These are phyloP conservation scores for Ormyrus rosae DNA, from an alignment of 2,888 invertebrate genomes.

Conservation along the genomic window DNA sequence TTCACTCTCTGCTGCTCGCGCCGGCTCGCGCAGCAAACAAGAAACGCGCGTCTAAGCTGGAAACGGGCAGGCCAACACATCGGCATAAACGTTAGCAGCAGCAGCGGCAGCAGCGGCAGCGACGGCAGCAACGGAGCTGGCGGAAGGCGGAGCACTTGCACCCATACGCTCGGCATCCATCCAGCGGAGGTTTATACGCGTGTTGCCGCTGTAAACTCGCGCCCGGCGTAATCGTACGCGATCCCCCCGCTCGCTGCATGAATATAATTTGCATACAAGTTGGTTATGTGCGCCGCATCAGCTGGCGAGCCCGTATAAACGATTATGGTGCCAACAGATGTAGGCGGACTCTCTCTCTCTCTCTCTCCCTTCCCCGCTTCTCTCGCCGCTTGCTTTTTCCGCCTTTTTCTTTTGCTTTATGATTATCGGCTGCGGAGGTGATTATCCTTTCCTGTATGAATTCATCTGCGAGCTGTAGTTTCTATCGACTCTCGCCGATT, in stretches of 20 bases:
- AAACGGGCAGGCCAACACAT: background rate
- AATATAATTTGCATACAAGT: slow-evolving; percentile 76
- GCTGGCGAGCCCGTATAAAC: slow-evolving; percentile 75
- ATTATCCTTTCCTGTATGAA: background rate
- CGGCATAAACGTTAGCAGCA: slow-evolving; percentile 31
- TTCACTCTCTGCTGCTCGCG: too few species aligned
- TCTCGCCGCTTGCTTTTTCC: too few species aligned
- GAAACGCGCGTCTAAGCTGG: too few species aligned
- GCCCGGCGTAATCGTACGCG: slow-evolving; percentile 60
- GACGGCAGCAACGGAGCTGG: background rate
- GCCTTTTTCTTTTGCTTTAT: too few species aligned
- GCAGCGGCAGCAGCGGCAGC: background rate
- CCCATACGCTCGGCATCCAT: slow-evolving; percentile 67
- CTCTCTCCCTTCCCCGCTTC: background rate
- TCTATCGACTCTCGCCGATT: too few species aligned
- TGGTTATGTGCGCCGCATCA: slow-evolving; percentile 71
- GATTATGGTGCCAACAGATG: slow-evolving; percentile 76
- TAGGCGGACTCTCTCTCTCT: slow-evolving; percentile 66
- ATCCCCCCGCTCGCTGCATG: slow-evolving; percentile 69
- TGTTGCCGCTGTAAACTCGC: slow-evolving; percentile 75
- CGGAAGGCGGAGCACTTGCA: background rate
- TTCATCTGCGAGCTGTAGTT: too few species aligned
- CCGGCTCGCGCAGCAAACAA: too few species aligned
- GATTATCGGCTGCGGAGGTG: background rate
- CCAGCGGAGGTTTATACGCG: slow-evolving; percentile 72